These are phyloP conservation scores for Micrasema longulum DNA, from an alignment of 1,140 invertebrate genomes.

Conservation along the genomic window DNA sequence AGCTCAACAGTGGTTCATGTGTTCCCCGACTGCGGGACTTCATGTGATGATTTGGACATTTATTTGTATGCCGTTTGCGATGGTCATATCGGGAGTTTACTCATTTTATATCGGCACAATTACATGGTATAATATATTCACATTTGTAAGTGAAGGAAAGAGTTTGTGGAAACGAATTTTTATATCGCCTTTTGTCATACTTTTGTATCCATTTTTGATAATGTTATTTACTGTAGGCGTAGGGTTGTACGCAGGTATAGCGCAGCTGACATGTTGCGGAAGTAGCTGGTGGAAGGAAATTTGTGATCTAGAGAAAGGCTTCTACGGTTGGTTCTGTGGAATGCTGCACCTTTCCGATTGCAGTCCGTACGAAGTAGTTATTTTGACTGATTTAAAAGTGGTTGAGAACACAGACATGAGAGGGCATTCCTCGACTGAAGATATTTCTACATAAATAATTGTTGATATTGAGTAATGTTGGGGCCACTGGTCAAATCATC, in stretches of 20 bases:
- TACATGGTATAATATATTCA: slow-evolving; percentile 83
- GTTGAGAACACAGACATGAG: slow-evolving; percentile 54
- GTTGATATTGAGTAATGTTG: slow-evolving; percentile 19
- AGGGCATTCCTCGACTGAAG: slow-evolving; percentile 53
- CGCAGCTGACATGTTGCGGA: slow-evolving; percentile 77
- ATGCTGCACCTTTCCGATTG: slow-evolving; percentile 77
- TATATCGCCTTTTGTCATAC: slow-evolving; percentile 76
- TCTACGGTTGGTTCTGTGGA: slow-evolving; percentile 82
- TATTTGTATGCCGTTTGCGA: slow-evolving; percentile 75
- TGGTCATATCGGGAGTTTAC: slow-evolving; percentile 73
- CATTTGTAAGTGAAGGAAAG: slow-evolving; percentile 77
- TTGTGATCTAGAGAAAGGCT: slow-evolving; percentile 82
- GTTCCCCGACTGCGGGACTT: slow-evolving; percentile 71
- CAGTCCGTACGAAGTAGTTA: slow-evolving; percentile 74
- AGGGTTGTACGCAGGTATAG: slow-evolving; percentile 75
- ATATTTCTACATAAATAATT: slow-evolving; percentile 51
- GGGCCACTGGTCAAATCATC: slow-evolving; percentile 17
- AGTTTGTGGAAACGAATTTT: slow-evolving; percentile 71
- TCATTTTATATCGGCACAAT: slow-evolving; percentile 82
- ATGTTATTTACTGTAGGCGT: slow-evolving; percentile 74
- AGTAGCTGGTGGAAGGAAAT: slow-evolving; percentile 78
- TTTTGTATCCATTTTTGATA: slow-evolving; percentile 80
- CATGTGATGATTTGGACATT: slow-evolving; percentile 77
- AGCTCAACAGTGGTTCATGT: slow-evolving; percentile 69
- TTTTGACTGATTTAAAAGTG: slow-evolving; percentile 61